Conservation (phyloP, 2,797 vertebrate species). For the Malacoraja senta region DNA sequence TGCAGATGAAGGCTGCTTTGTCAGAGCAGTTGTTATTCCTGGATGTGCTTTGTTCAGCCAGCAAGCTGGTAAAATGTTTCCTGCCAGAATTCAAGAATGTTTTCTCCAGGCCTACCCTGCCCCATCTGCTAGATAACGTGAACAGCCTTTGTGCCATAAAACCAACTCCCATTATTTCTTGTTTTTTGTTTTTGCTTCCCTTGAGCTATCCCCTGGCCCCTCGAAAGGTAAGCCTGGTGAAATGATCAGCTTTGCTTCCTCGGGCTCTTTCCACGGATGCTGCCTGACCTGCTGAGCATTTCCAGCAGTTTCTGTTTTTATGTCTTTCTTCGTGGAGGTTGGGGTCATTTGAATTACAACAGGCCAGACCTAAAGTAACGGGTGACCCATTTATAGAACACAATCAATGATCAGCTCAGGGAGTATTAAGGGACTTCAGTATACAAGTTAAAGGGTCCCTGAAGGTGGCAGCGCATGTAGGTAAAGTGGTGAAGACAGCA, state of each 20-base stretch:
- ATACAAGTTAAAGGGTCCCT: too few species aligned
- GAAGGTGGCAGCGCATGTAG: too few species aligned
- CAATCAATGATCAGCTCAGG: too few species aligned
- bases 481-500: too few species aligned
- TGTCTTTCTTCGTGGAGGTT: background rate
- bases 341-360: too few species aligned
- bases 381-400: too few species aligned
- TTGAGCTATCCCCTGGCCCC: background rate
- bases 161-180: slow-evolving; percentile 2
- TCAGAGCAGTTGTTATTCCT: too few species aligned
- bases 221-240: background rate
- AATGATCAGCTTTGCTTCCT: background rate
- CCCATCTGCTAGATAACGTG: background rate
- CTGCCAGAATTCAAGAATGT: too few species aligned
- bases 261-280: background rate
- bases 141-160: background rate
- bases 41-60: too few species aligned
- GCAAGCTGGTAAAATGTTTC: background rate
- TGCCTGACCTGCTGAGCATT: background rate
- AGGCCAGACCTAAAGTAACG: background rate
- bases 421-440: too few species aligned
- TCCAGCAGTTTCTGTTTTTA: background rate
- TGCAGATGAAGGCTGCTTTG: too few species aligned
- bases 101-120: background rate
- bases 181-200: background rate